Evolutionary conservation across 1,140 invertebrate species (phyloP).

Genomic region (Drosophila repletoides): DNA sequence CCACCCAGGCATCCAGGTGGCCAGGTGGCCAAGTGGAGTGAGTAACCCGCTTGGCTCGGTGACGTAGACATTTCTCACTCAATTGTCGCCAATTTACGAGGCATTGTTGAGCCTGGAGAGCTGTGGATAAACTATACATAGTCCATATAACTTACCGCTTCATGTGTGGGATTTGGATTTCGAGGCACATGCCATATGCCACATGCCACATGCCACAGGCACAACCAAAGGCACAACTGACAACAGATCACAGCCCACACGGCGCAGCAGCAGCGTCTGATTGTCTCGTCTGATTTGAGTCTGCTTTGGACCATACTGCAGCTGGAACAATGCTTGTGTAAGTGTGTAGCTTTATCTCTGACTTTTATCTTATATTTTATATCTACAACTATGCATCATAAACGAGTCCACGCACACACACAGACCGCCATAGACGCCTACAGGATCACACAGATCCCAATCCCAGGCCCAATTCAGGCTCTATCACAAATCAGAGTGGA

Average conservation of each 20-base stretch:
- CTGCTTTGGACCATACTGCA: constrained; percentile 4
- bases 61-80: constrained; percentile 53
- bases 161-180: constrained; percentile 59
- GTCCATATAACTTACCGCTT: constrained; percentile 48
- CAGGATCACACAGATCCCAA: not conserved
- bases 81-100: constrained; percentile 69
- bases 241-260: constrained; percentile 48
- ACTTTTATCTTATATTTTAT: constrained; percentile 71
- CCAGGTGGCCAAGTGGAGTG: not conserved
- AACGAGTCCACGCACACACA: constrained; percentile 40
- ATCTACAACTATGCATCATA: constrained; percentile 68
- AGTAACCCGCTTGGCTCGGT: constrained; percentile 16
- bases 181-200: constrained; percentile 8
- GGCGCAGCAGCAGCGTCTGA: constrained; percentile 28
- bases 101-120: constrained; percentile 44
- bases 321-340: constrained; percentile 23
- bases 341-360: constrained; percentile 26
- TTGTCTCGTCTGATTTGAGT: constrained; percentile 5
- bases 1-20: constrained; percentile 1
- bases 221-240: constrained; percentile 22
- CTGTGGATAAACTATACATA: constrained; percentile 17
- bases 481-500: not conserved
- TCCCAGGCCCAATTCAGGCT: constrained; percentile 9
- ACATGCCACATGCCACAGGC: no score
- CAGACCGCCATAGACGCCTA: constrained; percentile 24